Percentiles rank a stretch among this genome's conserved stretches.
Conservation (phyloP, 2,797 vertebrate species). For the Heteromormyrus szaboi region DNA sequence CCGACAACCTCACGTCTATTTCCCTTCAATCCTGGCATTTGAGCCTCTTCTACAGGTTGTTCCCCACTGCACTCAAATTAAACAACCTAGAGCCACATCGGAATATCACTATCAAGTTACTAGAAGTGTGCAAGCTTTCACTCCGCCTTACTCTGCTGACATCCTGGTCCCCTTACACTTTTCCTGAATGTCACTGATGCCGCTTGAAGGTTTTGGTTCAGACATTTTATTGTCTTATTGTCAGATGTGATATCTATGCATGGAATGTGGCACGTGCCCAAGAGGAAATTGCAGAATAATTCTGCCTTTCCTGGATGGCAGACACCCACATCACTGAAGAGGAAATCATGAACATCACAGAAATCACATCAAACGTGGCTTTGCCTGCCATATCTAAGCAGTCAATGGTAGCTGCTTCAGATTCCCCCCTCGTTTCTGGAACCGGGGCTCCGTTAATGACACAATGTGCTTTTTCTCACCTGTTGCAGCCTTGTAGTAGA, state of each 20-base stretch:
- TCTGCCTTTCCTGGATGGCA: slow-evolving; percentile 33
- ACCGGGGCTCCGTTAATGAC: not conserved
- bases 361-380: not conserved
- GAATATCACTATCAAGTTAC: not conserved
- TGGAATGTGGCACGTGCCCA: slow-evolving; percentile 40
- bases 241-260: slow-evolving; percentile 37
- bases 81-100: not conserved
- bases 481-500: slow-evolving; percentile 80
- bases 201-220: slow-evolving; percentile 29
- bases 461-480: slow-evolving; percentile 58
- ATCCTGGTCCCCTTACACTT: not conserved
- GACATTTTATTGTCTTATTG: slow-evolving; percentile 35
- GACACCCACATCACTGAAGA: slow-evolving; percentile 18
- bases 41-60: not conserved
- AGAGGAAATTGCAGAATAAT: slow-evolving; percentile 50
- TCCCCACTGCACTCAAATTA: not conserved
- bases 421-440: not conserved
- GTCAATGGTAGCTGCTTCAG: not conserved
- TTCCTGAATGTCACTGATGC: not conserved
- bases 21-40: not conserved
- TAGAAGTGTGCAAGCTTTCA: not conserved
- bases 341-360: slow-evolving; percentile 33
- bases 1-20: not conserved
- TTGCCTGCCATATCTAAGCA: not conserved
- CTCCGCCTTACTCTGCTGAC: not conserved